Evolutionary conservation across 1,140 invertebrate genomes (phyloP), one percentile per base, ranked within the genome.

Genomic region (Trichonephila inaurata): DNA sequence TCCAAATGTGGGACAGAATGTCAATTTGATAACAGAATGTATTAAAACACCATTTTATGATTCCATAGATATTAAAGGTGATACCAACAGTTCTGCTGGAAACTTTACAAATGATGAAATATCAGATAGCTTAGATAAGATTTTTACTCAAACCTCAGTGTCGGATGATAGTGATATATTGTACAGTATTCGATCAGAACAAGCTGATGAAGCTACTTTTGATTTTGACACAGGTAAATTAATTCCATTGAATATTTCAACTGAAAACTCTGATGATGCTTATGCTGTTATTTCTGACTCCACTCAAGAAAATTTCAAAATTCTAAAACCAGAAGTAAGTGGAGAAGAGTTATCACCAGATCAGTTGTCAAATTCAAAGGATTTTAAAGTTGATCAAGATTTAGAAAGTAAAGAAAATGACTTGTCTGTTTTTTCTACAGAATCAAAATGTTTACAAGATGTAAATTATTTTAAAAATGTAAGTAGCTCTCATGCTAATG

Each of bases 121-220:
- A 44, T 88, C 86, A 28, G 62, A 88, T 88, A 88, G 58, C 21
- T 64, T 88, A 33, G 86, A 88, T 58, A 88, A 88, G 33, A 77
- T 88, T 44, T 88, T 64, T 40, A 64, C 86, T 33, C 40, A 88
- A 44, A 58, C 44, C 12, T 14, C 82, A 18, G 40, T 21, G 19
- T 51, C 82, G 12, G 72, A 77, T 28, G n/a, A 24, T 40, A 7
- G 19, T 77, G 51, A 83, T 83, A 44, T 60, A 8, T 77, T 77
- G 28, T 77, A 77, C 33, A 33, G 28, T 28, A 77, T 77, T 33
- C 24, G 24, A 77, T 16, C 28, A 33, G 72, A 77, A 77, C 72
- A 77, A 16, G 16, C 62, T 64, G 28, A 33, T 33, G 72, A 77
- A 33, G 69, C 28, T 16, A 4, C 72, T 18, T 77, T 77, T 77